Percentiles rank a stretch among this genome's conserved stretches.
Conservation (phyloP, 2,888 invertebrate species). For the Punctoribates punctum region DNA sequence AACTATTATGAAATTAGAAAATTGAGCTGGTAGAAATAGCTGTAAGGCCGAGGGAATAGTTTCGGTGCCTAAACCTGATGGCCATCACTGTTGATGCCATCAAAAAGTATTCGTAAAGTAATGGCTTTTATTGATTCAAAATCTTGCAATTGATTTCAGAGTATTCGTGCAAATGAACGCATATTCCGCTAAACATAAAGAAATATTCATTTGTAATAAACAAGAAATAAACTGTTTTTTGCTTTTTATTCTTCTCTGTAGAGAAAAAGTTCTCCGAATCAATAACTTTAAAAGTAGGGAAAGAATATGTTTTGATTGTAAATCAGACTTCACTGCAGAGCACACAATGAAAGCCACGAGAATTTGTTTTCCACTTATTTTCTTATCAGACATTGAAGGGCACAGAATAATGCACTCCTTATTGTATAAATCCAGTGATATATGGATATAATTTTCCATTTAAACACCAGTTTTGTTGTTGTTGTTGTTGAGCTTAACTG, state of each 20-base stretch:
- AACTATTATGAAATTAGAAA: too few relatives aligned
- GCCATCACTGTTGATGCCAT: too few relatives aligned
- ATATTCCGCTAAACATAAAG: neutral
- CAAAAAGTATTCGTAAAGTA: too few relatives aligned
- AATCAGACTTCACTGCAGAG: neutral
- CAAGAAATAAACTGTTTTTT: neutral
- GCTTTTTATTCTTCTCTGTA: neutral
- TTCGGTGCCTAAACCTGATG: too few relatives aligned
- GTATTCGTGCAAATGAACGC: neutral
- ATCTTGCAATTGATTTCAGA: neutral
- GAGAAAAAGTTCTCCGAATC: too few relatives aligned
- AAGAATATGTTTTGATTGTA: neutral
- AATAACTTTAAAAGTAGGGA: neutral
- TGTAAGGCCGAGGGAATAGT: too few relatives aligned
- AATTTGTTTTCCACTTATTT: neutral
- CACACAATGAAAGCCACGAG: neutral
- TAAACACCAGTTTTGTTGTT: neutral
- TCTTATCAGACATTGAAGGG: neutral
- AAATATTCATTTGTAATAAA: neutral
- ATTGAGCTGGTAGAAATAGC: too few relatives aligned
- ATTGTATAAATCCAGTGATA: neutral
- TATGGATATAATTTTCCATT: neutral
- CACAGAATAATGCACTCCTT: neutral
- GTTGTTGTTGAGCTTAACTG: neutral
- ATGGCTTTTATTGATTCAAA: neutral